Conservation (phyloP, 2,113 vertebrate genomes). For the Mus pahari region DNA sequence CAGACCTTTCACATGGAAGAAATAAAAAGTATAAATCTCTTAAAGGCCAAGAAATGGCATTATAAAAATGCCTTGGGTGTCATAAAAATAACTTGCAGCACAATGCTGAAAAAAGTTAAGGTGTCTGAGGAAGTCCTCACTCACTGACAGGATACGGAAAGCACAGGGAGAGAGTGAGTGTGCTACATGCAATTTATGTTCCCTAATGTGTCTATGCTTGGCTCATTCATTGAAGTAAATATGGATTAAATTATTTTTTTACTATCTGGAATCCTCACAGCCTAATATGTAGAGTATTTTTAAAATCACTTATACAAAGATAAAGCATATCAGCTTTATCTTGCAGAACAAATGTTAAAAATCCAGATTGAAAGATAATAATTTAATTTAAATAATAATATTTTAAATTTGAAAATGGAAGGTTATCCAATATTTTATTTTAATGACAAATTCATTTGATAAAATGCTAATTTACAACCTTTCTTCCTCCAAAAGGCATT, state of each 20-base stretch:
- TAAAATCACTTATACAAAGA: background rate
- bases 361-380: background rate
- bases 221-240: conserved; percentile 31
- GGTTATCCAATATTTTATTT: background rate
- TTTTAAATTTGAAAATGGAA: background rate
- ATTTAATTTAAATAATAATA: background rate
- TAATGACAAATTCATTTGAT: background rate
- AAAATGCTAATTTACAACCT: background rate
- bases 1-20: conserved; percentile 24
- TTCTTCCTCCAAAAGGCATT: background rate
- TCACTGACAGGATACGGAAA: background rate
- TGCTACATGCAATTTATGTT: background rate
- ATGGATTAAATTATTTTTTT: background rate
- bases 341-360: background rate
- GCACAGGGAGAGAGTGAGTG: background rate
- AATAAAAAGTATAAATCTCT: conserved; percentile 70
- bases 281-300: background rate
- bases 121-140: background rate
- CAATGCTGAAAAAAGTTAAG: conserved; percentile 30
- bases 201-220: background rate
- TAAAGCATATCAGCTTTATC: background rate
- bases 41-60: conserved; percentile 64
- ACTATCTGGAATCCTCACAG: background rate
- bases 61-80: conserved; percentile 64
- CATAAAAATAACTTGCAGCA: conserved; percentile 46